Evolutionary conservation across 2,888 invertebrate genomes (phyloP), one percentile per base, ranked within the genome.

Genomic region (Morpho helenor): DNA sequence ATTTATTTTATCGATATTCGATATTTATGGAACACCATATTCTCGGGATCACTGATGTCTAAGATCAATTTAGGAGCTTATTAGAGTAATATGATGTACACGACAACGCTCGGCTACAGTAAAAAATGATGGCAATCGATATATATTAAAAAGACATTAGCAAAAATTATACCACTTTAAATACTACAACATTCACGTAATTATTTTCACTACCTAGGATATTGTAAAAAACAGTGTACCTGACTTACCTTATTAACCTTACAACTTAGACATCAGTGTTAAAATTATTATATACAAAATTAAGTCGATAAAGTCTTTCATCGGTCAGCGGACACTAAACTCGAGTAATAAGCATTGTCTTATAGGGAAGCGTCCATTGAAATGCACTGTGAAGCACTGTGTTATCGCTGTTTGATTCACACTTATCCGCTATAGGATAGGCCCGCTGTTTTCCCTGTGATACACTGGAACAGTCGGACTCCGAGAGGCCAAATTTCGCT

Each of bases 171-270:
- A 42, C 42, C 42, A 48, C 54, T 48, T 54, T 54, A 54, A 31
- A 81, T 71, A 74, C 86, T 88, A 89, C 87, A 87, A 88, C 86
- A 87, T 84, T 87, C 84, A 86, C 79, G 81, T 80, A 80, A 80
- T 81, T 81, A 79, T 80, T 77, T 79, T 77, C 76, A 80, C 83
- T 83, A 82, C 77, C 80, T 88, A 88, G 74, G 77, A 87, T 89
- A 89, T 87, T 86, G 87, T 90, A 89, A 87, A 89, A 90, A 90
- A 90, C 87, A 83, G 86, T 86, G 81, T 84, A 79, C 85, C 79
- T 60, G 75, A 80, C 84, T 85, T 86, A 87, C 70, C 77, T 83
- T 80, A 73, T 69, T 79, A 53, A 55, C 81, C 87, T 88, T 86
- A 61, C 61, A 59, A 61, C 61, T 57, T 59, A 59, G 61, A 61